Base-by-base conservation (phyloP, 1,140 invertebrate species). In the Bombus soroeensis region DNA sequence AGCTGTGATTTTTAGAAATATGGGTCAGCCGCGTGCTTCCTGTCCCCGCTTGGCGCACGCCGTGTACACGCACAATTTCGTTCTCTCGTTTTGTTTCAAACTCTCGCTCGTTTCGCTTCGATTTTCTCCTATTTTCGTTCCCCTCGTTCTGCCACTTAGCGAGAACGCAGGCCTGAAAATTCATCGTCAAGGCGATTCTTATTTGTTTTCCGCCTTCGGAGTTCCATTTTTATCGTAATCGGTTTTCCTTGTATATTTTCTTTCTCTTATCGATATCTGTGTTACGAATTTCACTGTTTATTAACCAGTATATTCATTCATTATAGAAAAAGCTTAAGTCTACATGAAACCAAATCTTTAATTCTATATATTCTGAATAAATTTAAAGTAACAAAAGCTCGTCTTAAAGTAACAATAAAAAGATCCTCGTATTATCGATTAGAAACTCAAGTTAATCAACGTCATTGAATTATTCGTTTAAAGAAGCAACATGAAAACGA, bases 1-100 rank as follows among this genome's bases (percentile, higher is more conserved):
- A 92, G 82, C 93, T 86, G 86, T 72, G 89, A 92, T 94, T 94
- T 94, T 94, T 93, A 92, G 94, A 93, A 93, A 95, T 95, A 94
- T 94, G 88, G 94, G 94, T 93, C 94, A 94, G 86, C 92, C 84
- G 64, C 74, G 84, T 88, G 83, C 72, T 53, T 68, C 66, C 70
- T 62, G 22, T 22, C 53, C 57, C 32, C 34, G n/a, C 41, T 28
- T 18, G 25, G 34, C 57, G 37, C 62, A 8, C 64, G 47, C 59
- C 43, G 59, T 75, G 53, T 75, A 70, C 37, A 39, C 71, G 57
- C 73, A 74, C 70, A 18, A 39, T 88, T 86, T 25, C 32, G 5
- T 43, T 43, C 28, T 25, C 28, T 32, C 43, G 41, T 84, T 41
- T 41, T 25, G 34, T 37, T 70, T n/a, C 18, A 28, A 9, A 28